Evolutionary conservation across 2,797 vertebrate species (phyloP).

Genomic region (Vireo griseus): DNA sequence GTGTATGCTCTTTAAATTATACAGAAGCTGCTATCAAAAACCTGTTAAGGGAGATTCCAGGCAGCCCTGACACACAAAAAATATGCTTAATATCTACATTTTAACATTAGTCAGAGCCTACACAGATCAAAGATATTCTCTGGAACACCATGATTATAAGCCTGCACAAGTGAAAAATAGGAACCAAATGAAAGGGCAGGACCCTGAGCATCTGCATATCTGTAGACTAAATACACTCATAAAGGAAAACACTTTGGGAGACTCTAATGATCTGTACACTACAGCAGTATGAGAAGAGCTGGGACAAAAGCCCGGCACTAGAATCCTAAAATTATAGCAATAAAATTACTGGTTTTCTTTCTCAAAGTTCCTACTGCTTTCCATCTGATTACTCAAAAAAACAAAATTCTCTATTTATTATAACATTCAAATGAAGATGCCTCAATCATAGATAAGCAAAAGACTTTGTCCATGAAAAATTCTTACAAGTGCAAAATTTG

Average conservation of each 20-base stretch:
- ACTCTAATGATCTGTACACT: constrained; percentile 14
- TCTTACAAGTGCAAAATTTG: neutral
- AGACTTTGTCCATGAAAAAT: neutral
- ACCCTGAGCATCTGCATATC: constrained; percentile 41
- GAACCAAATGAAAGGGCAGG: constrained; percentile 21
- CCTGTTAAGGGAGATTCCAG: constrained; percentile 45
- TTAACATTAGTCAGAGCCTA: neutral
- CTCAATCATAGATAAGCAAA: neutral
- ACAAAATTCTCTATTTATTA: neutral
- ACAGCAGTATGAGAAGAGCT: neutral
- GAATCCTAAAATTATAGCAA: constrained; percentile 35
- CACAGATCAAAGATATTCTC: constrained; percentile 20
- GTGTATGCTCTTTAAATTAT: constrained; percentile 38
- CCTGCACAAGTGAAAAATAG: constrained; percentile 1
- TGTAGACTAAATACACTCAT: constrained; percentile 27
- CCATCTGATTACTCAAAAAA: neutral
- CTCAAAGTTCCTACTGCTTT: neutral
- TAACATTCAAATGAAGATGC: neutral
- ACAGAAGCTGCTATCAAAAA: constrained; percentile 32
- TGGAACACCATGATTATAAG: constrained; percentile 3
- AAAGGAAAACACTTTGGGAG: constrained; percentile 18
- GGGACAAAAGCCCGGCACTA: neutral
- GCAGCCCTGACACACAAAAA: neutral
- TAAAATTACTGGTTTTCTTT: constrained; percentile 11
- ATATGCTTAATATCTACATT: constrained; percentile 26